Evolutionary conservation across 2,797 vertebrate genomes (phyloP).

Genomic region (Enoplosus armatus): DNA sequence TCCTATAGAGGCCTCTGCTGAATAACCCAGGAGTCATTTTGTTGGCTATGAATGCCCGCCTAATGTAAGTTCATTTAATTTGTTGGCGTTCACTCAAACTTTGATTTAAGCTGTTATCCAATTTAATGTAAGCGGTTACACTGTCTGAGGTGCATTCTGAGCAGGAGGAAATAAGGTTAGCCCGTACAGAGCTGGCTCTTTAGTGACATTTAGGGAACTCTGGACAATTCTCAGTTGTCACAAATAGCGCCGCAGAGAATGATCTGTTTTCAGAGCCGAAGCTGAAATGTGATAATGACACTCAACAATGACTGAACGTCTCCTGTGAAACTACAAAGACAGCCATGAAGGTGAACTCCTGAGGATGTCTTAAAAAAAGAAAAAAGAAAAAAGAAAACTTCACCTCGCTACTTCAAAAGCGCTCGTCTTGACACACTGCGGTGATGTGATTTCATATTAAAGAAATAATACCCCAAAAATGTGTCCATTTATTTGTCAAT

Average conservation of each 20-base stretch:
- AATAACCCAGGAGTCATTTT: conserved; percentile 33
- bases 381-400: conserved; percentile 17
- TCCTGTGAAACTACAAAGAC: conserved; percentile 63
- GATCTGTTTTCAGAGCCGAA: conserved; percentile 45
- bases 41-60: conserved; percentile 38
- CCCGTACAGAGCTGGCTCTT: conserved; percentile 15
- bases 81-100: conserved; percentile 46
- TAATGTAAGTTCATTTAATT: conserved; percentile 61
- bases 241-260: conserved; percentile 29
- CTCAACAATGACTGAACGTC: conserved; percentile 46
- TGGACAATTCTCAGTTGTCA: conserved; percentile 42
- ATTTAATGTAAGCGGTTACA: conserved; percentile 28
- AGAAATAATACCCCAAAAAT: conserved; percentile 53
- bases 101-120: conserved; percentile 55
- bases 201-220: conserved; percentile 48
- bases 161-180: conserved; percentile 25
- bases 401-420: conserved; percentile 55
- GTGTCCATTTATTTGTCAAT: conserved; percentile 69
- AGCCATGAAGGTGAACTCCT: conserved; percentile 63
- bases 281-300: conserved; percentile 45
- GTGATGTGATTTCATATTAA: conserved; percentile 66
- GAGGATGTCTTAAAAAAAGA: conserved; percentile 26
- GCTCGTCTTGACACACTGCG: conserved; percentile 31
- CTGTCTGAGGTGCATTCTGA: conserved; percentile 33
- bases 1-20: conserved; percentile 25